These are phyloP conservation scores for human DNA, from an alignment of 2,113 vertebrate genomes.

Conservation along the genomic window DNA sequence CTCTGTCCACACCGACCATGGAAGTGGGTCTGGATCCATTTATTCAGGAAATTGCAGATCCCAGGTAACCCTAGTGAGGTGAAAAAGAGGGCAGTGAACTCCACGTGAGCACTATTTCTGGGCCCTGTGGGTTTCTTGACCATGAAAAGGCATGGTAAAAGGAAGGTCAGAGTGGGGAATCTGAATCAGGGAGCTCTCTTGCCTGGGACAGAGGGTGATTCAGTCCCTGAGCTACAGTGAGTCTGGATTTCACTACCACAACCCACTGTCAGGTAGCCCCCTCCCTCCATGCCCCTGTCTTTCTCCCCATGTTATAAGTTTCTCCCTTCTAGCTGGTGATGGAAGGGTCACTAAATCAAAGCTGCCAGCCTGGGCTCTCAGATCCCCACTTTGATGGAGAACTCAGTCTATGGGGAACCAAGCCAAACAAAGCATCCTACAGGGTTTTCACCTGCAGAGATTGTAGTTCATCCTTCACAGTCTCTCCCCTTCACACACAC, in stretches of 20 bases:
- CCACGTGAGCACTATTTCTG: not conserved
- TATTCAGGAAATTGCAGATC: not conserved
- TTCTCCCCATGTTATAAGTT: not conserved
- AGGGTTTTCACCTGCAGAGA: not conserved
- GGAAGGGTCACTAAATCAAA: conserved; percentile 56
- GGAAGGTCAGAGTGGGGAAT: not conserved
- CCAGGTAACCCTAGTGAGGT: not conserved
- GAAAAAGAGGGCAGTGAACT: not conserved
- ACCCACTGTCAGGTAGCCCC: not conserved
- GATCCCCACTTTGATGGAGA: conserved; percentile 13
- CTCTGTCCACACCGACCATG: not conserved
- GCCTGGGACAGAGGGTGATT: not conserved
- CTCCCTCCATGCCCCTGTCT: not conserved
- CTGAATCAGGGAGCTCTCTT: not conserved
- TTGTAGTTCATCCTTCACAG: not conserved
- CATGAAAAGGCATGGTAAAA: not conserved
- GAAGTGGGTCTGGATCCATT: not conserved
- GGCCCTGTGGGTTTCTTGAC: not conserved
- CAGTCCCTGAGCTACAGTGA: not conserved
- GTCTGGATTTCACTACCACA: not conserved
- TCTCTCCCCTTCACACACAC: not conserved
- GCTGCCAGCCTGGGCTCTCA: not conserved
- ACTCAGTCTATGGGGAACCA: not conserved
- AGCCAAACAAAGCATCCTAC: not conserved
- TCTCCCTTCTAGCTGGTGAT: conserved; percentile 1